Evolutionary conservation across 2,113 vertebrate genomes (phyloP), one percentile per base, ranked within the genome.

Genomic region (Pterophyllum scalare): DNA sequence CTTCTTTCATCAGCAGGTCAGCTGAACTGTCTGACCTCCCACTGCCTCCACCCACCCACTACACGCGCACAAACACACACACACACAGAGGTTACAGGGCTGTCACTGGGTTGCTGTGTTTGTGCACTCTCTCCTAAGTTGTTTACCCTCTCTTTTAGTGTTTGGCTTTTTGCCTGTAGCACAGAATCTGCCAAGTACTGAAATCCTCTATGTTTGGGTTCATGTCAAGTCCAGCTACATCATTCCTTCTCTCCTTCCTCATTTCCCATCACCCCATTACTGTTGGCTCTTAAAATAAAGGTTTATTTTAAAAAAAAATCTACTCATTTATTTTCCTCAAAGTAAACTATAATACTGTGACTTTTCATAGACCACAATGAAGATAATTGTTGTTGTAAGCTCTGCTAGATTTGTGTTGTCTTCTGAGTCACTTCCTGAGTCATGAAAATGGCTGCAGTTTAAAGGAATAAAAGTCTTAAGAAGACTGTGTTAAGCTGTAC

Each of bases 21-120:
- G 80, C 78, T 90, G 88, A 93, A 93, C 92, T 86, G 82, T 89
- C 56, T 90, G 89, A 91, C 89, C 91, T 88, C 74, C 54, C 22
- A 7, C 26, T 74, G 79, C 59, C 85, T 83, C 59, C 88, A 7
- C 52, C 13, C 49, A 22, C 60, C 10, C 72, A 67, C 85, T 70
- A 58, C 81, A 57, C 72, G 13, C 78, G 28, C 52, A 80, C 72
- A 75, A 60, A 35, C 60, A 62, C 65, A 56, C 64, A 52, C 59
- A 17, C 38, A 57, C 72, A 67, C 24, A 58, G 10, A 90, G 90
- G 88, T 91, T 84, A 89, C 62, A 88, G 78, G 76, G 38, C 75
- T n/a, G 43, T 61, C 59, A 56, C 56, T 26, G 88, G 82, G 79
- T 88, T 84, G 38, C 26, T 79, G 65, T 83, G 64, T 60, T 57